phyloP scores from a whole-genome alignment of 2,113 vertebrate genomes.

The Fulica atra region DNA sequence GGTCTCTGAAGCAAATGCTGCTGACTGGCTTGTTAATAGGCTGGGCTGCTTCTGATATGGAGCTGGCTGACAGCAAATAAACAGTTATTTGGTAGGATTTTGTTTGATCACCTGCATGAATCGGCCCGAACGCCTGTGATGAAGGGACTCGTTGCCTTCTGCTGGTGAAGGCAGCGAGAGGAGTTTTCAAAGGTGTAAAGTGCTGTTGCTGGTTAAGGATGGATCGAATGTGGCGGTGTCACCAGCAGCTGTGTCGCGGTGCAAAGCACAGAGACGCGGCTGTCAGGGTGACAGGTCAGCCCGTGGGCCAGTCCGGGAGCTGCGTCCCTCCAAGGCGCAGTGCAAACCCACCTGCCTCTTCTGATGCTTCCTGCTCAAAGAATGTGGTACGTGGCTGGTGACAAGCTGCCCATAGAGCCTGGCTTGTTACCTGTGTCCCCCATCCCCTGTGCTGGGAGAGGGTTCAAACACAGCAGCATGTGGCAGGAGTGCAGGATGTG shows the following conservation, averaged over 20 bases:
- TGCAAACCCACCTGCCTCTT: neutral
- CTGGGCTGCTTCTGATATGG: neutral
- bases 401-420: neutral
- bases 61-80: constrained; percentile 28
- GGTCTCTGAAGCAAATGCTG: neutral
- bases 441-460: accelerated
- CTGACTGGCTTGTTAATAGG: neutral
- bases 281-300: neutral
- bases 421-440: neutral
- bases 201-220: neutral
- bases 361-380: neutral
- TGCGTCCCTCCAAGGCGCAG: neutral
- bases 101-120: constrained; percentile 1
- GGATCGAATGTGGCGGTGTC: accelerated
- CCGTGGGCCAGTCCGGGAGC: accelerated
- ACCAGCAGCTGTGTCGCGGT: accelerated
- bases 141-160: neutral
- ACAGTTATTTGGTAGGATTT: neutral
- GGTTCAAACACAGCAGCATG: neutral
- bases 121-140: neutral
- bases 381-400: accelerated
- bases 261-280: neutral
- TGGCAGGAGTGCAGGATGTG: neutral
- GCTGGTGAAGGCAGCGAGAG: neutral
- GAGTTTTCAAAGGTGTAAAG: neutral